Conservation (phyloP, 2,797 vertebrate genomes). For the Bovichtus variegatus region DNA sequence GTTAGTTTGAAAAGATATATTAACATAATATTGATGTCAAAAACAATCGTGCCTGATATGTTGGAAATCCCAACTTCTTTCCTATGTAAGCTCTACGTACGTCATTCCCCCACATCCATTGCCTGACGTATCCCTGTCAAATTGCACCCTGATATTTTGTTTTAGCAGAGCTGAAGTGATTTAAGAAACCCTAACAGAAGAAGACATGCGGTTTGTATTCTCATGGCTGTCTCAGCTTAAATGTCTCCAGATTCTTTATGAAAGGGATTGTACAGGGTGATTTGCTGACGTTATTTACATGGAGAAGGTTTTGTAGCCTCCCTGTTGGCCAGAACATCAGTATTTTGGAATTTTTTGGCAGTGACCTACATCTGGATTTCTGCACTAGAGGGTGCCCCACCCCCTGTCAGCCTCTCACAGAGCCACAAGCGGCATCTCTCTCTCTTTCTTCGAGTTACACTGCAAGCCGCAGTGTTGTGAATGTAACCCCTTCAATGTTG, state of each 20-base stretch:
- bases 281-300: slow-evolving; percentile 86
- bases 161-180: slow-evolving; percentile 76
- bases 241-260: slow-evolving; percentile 85
- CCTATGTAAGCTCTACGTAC: slow-evolving; percentile 36
- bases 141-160: slow-evolving; percentile 77
- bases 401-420: slow-evolving; percentile 66
- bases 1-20: slow-evolving; percentile 61
- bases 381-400: slow-evolving; percentile 75
- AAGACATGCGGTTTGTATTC: slow-evolving; percentile 86
- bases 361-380: slow-evolving; percentile 89
- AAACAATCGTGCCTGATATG: slow-evolving; percentile 63
- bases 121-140: slow-evolving; percentile 72
- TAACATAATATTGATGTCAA: slow-evolving; percentile 71
- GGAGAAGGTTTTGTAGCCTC: slow-evolving; percentile 80
- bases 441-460: slow-evolving; percentile 33
- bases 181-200: slow-evolving; percentile 81
- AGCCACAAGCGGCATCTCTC: slow-evolving; percentile 66
- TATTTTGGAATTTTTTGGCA: slow-evolving; percentile 85
- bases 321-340: slow-evolving; percentile 83
- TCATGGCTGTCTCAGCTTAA: slow-evolving; percentile 84
- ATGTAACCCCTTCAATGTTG: slow-evolving; percentile 51
- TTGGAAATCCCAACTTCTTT: slow-evolving; percentile 42
- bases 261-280: slow-evolving; percentile 78
- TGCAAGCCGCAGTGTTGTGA: slow-evolving; percentile 40
- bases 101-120: slow-evolving; percentile 56